These are phyloP conservation scores for Emydocephalus ijimae DNA, from an alignment of 2,113 vertebrate genomes.

Conservation along the genomic window DNA sequence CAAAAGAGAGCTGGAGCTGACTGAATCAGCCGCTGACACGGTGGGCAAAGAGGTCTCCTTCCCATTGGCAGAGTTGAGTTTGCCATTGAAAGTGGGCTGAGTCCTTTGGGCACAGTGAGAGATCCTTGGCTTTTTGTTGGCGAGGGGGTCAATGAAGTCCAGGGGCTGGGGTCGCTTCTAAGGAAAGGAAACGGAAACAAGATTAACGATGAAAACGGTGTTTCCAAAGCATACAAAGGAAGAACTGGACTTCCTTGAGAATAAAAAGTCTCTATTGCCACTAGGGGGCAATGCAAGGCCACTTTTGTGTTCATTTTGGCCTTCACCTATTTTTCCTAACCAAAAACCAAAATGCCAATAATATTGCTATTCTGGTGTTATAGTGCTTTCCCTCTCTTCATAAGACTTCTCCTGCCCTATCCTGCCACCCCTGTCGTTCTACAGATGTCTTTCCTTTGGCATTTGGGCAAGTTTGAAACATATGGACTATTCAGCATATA, in stretches of 20 bases:
- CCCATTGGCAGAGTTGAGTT: constrained; percentile 73
- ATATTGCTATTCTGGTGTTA: background rate
- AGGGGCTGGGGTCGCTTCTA: constrained; percentile 84
- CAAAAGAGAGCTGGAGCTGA: constrained; percentile 66
- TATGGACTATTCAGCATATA: background rate
- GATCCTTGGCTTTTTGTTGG: constrained; percentile 91
- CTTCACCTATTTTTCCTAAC: background rate
- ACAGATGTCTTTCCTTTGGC: background rate
- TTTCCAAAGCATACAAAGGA: background rate
- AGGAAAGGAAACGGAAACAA: background rate
- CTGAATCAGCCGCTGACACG: constrained; percentile 31
- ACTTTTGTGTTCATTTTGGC: background rate
- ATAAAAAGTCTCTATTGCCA: background rate
- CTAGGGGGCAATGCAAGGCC: background rate
- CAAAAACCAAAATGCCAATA: background rate
- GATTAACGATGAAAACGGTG: background rate
- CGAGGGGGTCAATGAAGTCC: constrained; percentile 89
- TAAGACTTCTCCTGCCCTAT: background rate
- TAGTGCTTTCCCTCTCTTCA: background rate
- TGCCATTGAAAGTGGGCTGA: constrained; percentile 81
- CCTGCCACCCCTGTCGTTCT: background rate
- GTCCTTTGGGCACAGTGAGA: constrained; percentile 84
- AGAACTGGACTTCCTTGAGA: background rate
- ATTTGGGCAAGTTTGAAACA: background rate
- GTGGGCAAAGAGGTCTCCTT: constrained; percentile 63